phyloP scores from a whole-genome alignment of 2,113 vertebrate genomes.

The Thomomys bottae region DNA sequence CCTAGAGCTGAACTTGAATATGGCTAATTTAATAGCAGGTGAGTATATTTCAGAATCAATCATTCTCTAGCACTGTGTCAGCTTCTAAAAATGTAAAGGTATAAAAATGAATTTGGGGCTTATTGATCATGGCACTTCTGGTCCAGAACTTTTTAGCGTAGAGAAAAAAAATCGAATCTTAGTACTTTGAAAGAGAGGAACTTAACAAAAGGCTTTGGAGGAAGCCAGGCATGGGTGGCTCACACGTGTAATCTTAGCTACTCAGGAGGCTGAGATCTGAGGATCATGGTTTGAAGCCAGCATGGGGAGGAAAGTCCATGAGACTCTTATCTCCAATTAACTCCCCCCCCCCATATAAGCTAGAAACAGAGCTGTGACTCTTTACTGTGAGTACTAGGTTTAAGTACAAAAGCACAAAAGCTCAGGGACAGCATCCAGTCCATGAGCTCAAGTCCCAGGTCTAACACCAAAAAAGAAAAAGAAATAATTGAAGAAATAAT shows the following conservation, averaged over 20 bases:
- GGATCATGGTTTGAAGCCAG: too few species aligned
- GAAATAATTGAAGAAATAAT: neutral
- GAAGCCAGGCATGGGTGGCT: neutral
- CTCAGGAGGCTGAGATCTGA: too few species aligned
- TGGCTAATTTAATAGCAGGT: neutral
- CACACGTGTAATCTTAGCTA: too few species aligned
- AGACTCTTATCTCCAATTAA: too few species aligned
- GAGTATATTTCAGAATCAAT: neutral
- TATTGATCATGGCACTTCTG: neutral
- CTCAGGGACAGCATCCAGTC: too few species aligned
- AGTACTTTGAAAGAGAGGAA: neutral
- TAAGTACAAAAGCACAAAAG: too few species aligned
- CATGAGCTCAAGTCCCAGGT: too few species aligned
- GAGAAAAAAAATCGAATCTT: neutral
- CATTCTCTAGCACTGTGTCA: neutral
- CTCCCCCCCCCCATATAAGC: too few species aligned
- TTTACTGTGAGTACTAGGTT: too few species aligned
- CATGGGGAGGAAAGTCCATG: too few species aligned
- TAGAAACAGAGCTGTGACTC: too few species aligned
- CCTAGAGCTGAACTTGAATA: neutral
- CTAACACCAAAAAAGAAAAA: too few species aligned
- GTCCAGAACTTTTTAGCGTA: neutral
- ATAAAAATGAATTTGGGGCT: neutral
- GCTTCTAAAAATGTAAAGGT: neutral
- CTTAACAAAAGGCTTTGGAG: neutral